Base-by-base conservation (phyloP, 2,888 invertebrate species). In the Lasioglossum malachurum region DNA sequence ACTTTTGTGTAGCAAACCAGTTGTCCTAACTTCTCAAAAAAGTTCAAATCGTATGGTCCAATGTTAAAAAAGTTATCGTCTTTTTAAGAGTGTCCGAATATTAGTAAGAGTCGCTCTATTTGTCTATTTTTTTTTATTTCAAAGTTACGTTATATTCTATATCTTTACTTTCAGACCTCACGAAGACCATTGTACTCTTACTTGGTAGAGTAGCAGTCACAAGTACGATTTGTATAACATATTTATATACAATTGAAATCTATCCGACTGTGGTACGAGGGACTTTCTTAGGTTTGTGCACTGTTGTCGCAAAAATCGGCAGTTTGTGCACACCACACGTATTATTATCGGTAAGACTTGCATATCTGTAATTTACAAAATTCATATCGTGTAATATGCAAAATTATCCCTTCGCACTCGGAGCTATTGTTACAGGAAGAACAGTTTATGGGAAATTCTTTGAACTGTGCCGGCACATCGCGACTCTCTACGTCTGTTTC, bases 221-320 rank as follows among this genome's bases (percentile, higher is more conserved):
- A 12, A 95, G 96, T 49, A 93, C 95, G 49, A 95, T 96, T 90
- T 95, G 95, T 80, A 94, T 95, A 49, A 95, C 95, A 80, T 94
- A 95, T 85, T 91, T 96, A 35, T 94, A 95, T 83, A 93, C 94
- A 23, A 91, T 94, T 77, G 95, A 95, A 89, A 87, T 95, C 84
- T 95, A 95, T 82, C 95, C 95, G 41, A 95, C 95, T 1, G 93
- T 95, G 76, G 92, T 94, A 71, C 94, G 95, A 60, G 95, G 94
- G 14, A 92, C 94, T 60, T 95, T 94, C 73, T 90, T 95, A 60
- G 96, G 96, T 44, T 90, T 96, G 16, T 96, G 96, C 91, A 95
- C 95, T 2, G 95, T 95, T 90, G 95, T 95, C 89, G 95, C 96
- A 7, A 94, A 96, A 86, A 93, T 96, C 23, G 96, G 96, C 1